phyloP scores from a whole-genome alignment of 2,797 vertebrate species.

The Hypotaenidia okinawae region DNA sequence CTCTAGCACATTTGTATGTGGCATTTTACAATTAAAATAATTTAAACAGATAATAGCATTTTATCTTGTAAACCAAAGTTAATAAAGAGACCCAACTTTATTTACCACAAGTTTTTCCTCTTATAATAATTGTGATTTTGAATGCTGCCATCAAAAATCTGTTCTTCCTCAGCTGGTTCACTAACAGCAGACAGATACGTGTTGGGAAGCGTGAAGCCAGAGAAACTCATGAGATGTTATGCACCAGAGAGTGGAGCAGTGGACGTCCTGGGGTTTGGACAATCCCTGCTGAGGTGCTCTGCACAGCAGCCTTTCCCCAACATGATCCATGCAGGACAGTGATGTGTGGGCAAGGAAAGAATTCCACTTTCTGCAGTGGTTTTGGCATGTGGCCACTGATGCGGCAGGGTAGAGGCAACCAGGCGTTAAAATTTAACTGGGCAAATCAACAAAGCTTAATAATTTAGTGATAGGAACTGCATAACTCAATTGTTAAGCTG shows the following conservation, averaged over 20 bases:
- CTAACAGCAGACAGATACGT: background rate
- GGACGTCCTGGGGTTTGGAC: background rate
- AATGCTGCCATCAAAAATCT: background rate
- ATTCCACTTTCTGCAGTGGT: background rate
- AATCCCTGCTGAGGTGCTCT: background rate
- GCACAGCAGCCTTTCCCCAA: background rate
- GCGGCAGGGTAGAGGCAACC: background rate
- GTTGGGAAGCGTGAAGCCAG: background rate
- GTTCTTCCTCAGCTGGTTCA: background rate
- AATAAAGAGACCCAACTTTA: background rate
- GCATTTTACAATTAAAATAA: background rate
- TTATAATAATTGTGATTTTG: background rate
- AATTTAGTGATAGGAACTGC: background rate
- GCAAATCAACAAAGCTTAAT: background rate
- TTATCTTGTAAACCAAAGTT: background rate
- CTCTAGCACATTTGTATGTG: background rate
- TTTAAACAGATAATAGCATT: background rate
- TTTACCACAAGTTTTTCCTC: background rate
- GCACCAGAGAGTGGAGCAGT: background rate
- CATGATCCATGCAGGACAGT: background rate
- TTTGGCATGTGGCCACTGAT: background rate
- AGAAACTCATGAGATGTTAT: no score
- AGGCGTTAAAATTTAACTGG: background rate
- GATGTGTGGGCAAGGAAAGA: fast-evolving
- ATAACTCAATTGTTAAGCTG: background rate